Evolutionary conservation across 2,888 invertebrate species (phyloP).

Genomic region (Lithodes maja): DNA sequence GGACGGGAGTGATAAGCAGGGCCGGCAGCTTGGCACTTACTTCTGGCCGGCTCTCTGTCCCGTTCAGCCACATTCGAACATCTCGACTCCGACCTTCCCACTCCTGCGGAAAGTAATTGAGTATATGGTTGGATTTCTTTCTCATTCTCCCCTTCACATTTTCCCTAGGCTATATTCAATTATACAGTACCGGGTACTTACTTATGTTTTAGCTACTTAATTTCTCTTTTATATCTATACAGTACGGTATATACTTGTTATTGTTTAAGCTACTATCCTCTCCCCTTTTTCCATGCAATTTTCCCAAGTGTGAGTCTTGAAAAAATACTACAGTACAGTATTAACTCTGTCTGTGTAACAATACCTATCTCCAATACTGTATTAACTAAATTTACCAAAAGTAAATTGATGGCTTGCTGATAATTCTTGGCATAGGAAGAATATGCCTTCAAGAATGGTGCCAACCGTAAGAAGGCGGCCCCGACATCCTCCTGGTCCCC

Average conservation of each 20-base stretch:
- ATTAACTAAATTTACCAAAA: conserved; percentile 53
- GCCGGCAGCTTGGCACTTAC: conserved; percentile 83
- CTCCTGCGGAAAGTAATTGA: conserved; percentile 35
- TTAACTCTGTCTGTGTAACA: not conserved
- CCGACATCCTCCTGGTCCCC: conserved; percentile 53
- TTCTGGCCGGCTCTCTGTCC: conserved; percentile 83
- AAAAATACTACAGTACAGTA: too few relatives aligned
- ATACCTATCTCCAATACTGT: not conserved
- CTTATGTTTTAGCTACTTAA: too few relatives aligned
- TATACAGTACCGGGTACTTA: too few relatives aligned
- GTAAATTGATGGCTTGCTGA: conserved; percentile 52
- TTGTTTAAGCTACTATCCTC: not conserved
- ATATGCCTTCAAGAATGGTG: conserved; percentile 67
- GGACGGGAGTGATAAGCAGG: conserved; percentile 85
- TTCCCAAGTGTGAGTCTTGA: too few relatives aligned
- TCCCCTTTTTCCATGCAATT: not conserved
- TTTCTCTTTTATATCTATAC: too few relatives aligned
- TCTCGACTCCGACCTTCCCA: conserved; percentile 39
- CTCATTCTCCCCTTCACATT: too few relatives aligned
- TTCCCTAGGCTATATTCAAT: too few relatives aligned
- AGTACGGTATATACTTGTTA: too few relatives aligned
- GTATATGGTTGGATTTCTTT: too few relatives aligned
- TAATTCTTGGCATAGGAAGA: conserved; percentile 67
- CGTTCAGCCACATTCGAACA: conserved; percentile 79
- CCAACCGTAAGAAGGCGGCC: conserved; percentile 59